Evolutionary conservation across 1,140 invertebrate genomes (phyloP).

Genomic region (Hypsibius dujardini): DNA sequence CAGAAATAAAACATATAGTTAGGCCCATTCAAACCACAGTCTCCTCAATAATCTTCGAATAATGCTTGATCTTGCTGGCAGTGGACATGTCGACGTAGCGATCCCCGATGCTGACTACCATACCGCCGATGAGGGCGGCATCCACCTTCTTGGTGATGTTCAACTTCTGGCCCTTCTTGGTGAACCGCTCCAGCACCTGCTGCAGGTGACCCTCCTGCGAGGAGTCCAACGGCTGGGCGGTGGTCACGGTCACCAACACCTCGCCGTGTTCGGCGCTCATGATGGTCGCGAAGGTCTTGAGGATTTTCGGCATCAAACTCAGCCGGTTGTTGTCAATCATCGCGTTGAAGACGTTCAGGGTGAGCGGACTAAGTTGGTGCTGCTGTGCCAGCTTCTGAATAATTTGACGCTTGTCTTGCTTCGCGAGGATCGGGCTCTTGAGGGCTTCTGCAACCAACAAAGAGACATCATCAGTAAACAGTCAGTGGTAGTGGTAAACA

Average conservation of each 20-base stretch:
- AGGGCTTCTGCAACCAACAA: too few relatives aligned
- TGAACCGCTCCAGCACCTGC: constrained; percentile 59
- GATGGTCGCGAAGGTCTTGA: constrained; percentile 64
- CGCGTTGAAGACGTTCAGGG: constrained; percentile 59
- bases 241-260: constrained; percentile 65
- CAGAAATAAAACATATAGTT: background rate
- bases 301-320: constrained; percentile 53
- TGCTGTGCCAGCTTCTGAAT: constrained; percentile 28
- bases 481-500: too few relatives aligned
- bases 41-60: constrained; percentile 56
- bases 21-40: constrained; percentile 30
- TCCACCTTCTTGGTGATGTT: constrained; percentile 66
- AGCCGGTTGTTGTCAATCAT: constrained; percentile 85
- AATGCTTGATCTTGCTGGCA: constrained; percentile 82
- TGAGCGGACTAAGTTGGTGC: constrained; percentile 43
- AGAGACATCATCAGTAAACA: too few relatives aligned
- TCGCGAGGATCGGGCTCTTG: constrained; percentile 66
- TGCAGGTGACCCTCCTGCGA: constrained; percentile 59
- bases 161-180: constrained; percentile 58
- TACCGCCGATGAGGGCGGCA: constrained; percentile 77
- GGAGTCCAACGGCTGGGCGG: constrained; percentile 70
- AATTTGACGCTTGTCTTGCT: constrained; percentile 37
- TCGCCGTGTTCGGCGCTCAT: constrained; percentile 83
- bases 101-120: constrained; percentile 88
- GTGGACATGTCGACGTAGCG: constrained; percentile 98